Base-by-base conservation (phyloP, 2,113 vertebrate species). In the Coptodon rendalli region DNA sequence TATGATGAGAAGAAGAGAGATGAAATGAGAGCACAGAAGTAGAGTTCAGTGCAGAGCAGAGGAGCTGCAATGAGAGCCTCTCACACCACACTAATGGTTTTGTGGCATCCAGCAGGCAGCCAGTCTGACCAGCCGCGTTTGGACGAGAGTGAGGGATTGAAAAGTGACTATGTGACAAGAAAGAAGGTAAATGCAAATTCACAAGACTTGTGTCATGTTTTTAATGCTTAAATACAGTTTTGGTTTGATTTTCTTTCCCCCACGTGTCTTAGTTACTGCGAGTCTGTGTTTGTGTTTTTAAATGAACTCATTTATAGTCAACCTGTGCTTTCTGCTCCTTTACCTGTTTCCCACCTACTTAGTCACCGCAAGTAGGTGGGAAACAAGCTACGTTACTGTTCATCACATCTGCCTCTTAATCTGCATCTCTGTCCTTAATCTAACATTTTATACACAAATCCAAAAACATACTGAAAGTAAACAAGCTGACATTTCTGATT, bases 41-140 rank as follows among this genome's bases (percentile, higher is more conserved):
- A 38, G 61, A 76, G 43, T 5, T 50, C 43, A 11, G 43, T 31
- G 71, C 22, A 45, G 66, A 45, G 59, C 3, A 66, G 61, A 38
- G 34, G 3, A 66, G 63, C 66, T 87, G 80, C 86, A 80, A 40
- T 52, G 57, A 90, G 80, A 81, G 80, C 27, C 84, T 81, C 80
- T 89, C 90, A 82, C 78, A 73, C 34, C 71, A 81, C 24, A 82
- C 87, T 91, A 82, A 89, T 92, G 88, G 84, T 84, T 89, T 89
- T 86, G 85, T 91, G 86, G 89, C 71, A 79, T 83, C 92, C 86
- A 91, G 87, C 92, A 94, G 93, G 50, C 1, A 88, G 90, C 92
- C 89, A 31, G 88, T 40, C 89, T 56, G 84, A 48, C 88, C 29
- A 57, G 27, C 68, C 27, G 38, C 88, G 48, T 86, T 71, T 31